Evolutionary conservation across 2,888 invertebrate genomes (phyloP), one percentile per base, ranked within the genome.

Genomic region (Aspidiotus rigidus): DNA sequence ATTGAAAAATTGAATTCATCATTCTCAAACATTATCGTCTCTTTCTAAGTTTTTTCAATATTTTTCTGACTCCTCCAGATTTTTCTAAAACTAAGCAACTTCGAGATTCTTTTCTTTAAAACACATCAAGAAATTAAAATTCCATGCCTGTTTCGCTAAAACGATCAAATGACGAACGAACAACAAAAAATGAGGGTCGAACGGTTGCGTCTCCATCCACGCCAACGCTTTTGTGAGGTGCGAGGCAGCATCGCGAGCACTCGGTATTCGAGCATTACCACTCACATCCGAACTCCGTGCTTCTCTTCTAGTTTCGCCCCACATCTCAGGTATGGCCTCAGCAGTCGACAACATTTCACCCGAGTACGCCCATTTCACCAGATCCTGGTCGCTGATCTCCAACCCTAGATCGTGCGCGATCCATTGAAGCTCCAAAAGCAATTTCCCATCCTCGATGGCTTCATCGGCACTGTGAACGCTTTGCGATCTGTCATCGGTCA

Each of bases 191-290:
- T 73, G 74, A 10, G 80, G 80, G 74, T 81, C 80, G 71, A 81
- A 76, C 16, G 80, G 79, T 74, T 80, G 79, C 69, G 78, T 78
- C 73, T 81, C 80, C 79, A 80, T 80, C 81, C 81, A 81, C 11
- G 76, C 73, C 42, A 81, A 76, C 56, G 79, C 80, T 71, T 78
- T 77, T 49, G 77, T 77, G 49, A 81, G 76, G 61, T 79, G 76
- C 64, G 75, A 75, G 53, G 78, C 79, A 9, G 78, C 78, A 73
- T 81, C 79, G 53, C 76, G 74, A 39, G 80, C 78, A 11, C 76
- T 76, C 0, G 80, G 79, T 49, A 74, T 73, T 39, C 42, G n/a
- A 10, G 16, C 28, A 73, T 72, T 8, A 73, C 74, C 13, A 7
- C n/a, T 11, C 13, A 6, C 41, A 15, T 44, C 16, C 39, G 56